A percentile compares a stretch with the other conserved stretches of the same genome.
Evolutionary conservation across 2,888 invertebrate species (phyloP).

Genomic region (Orthonevra nobilis): DNA sequence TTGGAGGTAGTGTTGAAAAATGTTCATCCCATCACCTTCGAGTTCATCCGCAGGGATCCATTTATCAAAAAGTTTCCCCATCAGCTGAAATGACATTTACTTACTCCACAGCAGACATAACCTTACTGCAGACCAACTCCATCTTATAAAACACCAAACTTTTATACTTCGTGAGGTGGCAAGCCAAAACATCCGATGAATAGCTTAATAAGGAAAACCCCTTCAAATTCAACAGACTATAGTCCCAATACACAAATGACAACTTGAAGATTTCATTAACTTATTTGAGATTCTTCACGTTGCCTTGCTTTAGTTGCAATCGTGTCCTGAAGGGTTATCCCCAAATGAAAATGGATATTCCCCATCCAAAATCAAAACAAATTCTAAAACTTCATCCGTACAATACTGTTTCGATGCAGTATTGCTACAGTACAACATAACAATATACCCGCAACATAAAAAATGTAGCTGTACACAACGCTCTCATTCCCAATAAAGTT

Average conservation of each 20-base stretch:
- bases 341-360: constrained; percentile 33
- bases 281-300: constrained; percentile 19
- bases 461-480: constrained; percentile 58
- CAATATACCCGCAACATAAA: constrained; percentile 43
- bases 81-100: constrained; percentile 40
- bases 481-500: constrained; percentile 56
- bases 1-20: background rate
- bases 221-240: constrained; percentile 2
- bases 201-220: constrained; percentile 1
- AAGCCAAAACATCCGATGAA: constrained; percentile 14
- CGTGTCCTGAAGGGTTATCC: constrained; percentile 17
- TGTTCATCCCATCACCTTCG: background rate
- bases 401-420: constrained; percentile 23
- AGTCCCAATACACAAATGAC: constrained; percentile 40
- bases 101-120: background rate
- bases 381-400: constrained; percentile 24
- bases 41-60: constrained; percentile 12
- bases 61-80: constrained; percentile 48
- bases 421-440: constrained; percentile 26
- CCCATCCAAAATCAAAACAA: constrained; percentile 22
- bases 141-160: background rate
- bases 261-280: constrained; percentile 45
- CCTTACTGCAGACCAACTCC: constrained; percentile 10
- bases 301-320: background rate
- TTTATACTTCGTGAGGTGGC: background rate